Base-by-base conservation (phyloP, 2,113 vertebrate genomes). In the Cryptotis parvus region DNA sequence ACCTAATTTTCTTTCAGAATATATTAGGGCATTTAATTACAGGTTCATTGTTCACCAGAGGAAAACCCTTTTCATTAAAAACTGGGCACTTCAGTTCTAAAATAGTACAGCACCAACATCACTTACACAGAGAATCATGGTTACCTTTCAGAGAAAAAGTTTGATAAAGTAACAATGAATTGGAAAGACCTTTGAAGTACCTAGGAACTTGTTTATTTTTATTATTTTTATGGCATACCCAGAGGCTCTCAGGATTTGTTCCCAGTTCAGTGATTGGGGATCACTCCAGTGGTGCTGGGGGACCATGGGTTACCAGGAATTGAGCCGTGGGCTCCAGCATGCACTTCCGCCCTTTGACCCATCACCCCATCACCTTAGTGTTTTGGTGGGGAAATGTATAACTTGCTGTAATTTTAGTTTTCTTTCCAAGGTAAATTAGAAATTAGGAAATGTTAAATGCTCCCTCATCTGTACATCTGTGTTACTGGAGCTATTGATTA, bases 351-450 rank as follows among this genome's bases (percentile, higher is more conserved):
- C 55, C 10, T 58, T 58, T 58, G 55, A 58, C 4, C 55, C 18
- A 58, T 58, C 4, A 4, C 22, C 22, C 55, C 55, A 58, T 20
- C 16, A 20, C 20, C 55, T 24, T 58, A 22, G 5, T 73, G 43
- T 18, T 63, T 63, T 69, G 37, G 43, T 73, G 65, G 45, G 45
- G n/a, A 43, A n/a, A 11, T 43, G 58, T 24, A n/a, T 85, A 12
- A 61, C 27, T 83, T 41, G 39, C n/a, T n/a, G 24, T 61, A 73
- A 41, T 35, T 90, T 58, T 89, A 49, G 6, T 79, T 79, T 94
- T n/a, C 69, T 73, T 65, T 41, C 61, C 63, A 61, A 70, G 39
- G 33, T 35, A 65, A 72, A 81, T 73, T 39, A 69, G n/a, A 15
- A 45, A 90, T 14, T n/a, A 14, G 24, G 14, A 66, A 18, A 4